These are phyloP conservation scores for Phengaris alcon DNA, from an alignment of 2,888 invertebrate genomes.

Conservation along the genomic window DNA sequence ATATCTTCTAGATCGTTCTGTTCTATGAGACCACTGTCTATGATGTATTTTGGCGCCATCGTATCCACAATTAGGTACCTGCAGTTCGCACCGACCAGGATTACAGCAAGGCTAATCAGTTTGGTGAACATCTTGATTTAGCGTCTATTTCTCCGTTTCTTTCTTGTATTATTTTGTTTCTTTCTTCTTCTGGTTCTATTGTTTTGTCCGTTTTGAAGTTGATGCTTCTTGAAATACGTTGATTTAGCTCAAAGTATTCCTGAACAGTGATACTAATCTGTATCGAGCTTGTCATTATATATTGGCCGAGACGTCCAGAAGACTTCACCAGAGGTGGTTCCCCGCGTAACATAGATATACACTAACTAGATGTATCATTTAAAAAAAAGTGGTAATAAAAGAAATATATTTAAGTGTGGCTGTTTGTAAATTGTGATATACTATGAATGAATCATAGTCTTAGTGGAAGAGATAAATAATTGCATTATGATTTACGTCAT, in stretches of 20 bases:
- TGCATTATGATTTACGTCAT: no score
- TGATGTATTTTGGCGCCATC: constrained; percentile 29
- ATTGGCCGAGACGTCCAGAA: neutral
- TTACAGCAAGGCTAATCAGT: constrained; percentile 24
- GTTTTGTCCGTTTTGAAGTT: neutral
- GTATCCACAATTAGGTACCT: constrained; percentile 30
- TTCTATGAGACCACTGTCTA: constrained; percentile 29
- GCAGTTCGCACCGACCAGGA: constrained; percentile 33
- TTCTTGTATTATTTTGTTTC: neutral
- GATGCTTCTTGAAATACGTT: neutral
- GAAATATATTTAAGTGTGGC: no score
- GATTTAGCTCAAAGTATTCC: neutral
- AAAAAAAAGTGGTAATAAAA: neutral
- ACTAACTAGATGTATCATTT: neutral
- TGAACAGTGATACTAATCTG: neutral
- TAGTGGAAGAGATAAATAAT: no score
- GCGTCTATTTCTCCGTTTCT: neutral
- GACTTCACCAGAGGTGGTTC: neutral
- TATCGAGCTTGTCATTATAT: neutral
- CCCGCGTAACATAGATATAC: neutral
- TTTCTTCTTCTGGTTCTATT: neutral
- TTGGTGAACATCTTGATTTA: constrained; percentile 34
- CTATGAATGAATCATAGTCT: no score
- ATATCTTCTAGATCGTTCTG: neutral
- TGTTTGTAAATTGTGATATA: no score